Evolutionary conservation across 92 coral and sea anemone species (phyloP), one percentile per base, ranked within the genome.

Genomic region (Parazoanthus atlanticus): DNA sequence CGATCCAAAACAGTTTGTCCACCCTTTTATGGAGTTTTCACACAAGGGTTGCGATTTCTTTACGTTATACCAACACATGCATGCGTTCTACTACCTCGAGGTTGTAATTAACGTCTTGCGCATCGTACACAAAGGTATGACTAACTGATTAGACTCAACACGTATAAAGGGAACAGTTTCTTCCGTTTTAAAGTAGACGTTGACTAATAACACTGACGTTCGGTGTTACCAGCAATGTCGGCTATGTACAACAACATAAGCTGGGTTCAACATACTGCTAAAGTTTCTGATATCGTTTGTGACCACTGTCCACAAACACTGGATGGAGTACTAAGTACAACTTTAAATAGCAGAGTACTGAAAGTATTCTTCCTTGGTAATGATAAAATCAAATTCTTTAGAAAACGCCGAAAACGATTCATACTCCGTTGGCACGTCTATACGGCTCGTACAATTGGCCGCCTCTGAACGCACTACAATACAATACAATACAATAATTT

Each of bases 361-460:
- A 79, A 88, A 81, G 64, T 82, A 88, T 23, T 81, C 91, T 30
- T 88, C 91, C 26, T 88, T 81, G 56, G 79, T 52, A 77, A 80
- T 49, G 80, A 88, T 74, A 64, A 77, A 79, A 26, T 88, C 87
- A 70, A 88, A 81, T 61, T 88, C 87, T 67, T 46, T 80, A n/a
- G 80, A 88, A 82, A 88, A 88, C 19, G 87, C 87, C 4, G 91
- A 76, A 88, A 67, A 80, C 31, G 90, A 88, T 41, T 88, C 86
- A 30, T 88, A 88, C 52, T 88, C 90, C n/a, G 90, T 88, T 3
- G 90, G 81, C 47, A 88, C n/a, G 72, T 88, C 90, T 47, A 80
- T 67, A 30, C 90, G 86, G 78, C 86, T 32, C n/a, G 90, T 88
- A 58, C 75, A 74, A 89, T 89, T 52, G 91, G 91, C 56, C 91